Conservation (phyloP, 2,113 vertebrate genomes). For the Pipa parva region DNA sequence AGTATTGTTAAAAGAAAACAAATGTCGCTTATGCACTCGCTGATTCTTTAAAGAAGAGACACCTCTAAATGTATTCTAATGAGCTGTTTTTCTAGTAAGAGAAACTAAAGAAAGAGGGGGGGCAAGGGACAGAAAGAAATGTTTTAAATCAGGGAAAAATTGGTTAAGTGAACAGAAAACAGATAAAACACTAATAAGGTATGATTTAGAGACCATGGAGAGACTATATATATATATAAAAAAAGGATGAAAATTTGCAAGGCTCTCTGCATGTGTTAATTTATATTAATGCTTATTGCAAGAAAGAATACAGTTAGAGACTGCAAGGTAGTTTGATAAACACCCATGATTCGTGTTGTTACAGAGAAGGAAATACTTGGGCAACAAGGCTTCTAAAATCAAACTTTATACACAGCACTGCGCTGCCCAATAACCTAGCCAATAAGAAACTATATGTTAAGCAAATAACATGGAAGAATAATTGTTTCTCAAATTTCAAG, state of each 20-base stretch:
- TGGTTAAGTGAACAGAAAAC: conserved; percentile 59
- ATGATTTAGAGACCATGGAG: conserved; percentile 68
- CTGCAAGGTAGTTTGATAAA: conserved; percentile 59
- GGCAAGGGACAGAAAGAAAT: conserved; percentile 42
- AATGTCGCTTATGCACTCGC: conserved; percentile 30
- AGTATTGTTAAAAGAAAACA: conserved; percentile 23
- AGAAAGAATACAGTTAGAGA: conserved; percentile 55
- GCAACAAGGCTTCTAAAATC: not conserved
- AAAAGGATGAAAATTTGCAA: conserved; percentile 68
- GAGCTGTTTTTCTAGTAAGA: conserved; percentile 20
- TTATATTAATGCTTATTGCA: conserved; percentile 58
- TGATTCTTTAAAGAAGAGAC: conserved; percentile 30
- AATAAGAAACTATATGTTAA: not conserved
- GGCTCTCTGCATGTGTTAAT: conserved; percentile 56
- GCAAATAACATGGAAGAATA: not conserved
- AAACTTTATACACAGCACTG: not conserved
- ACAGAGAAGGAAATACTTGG: not conserved
- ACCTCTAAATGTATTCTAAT: conserved; percentile 25
- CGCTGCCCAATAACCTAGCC: not conserved
- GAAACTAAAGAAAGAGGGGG: conserved; percentile 40
- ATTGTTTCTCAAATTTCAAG: conserved; percentile 1
- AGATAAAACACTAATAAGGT: conserved; percentile 73
- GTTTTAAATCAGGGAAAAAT: conserved; percentile 60
- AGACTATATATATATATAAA: conserved; percentile 71
- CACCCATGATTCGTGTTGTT: conserved; percentile 61